Evolutionary conservation across 2,113 vertebrate genomes (phyloP).

Genomic region (Gorsachius goisagi): DNA sequence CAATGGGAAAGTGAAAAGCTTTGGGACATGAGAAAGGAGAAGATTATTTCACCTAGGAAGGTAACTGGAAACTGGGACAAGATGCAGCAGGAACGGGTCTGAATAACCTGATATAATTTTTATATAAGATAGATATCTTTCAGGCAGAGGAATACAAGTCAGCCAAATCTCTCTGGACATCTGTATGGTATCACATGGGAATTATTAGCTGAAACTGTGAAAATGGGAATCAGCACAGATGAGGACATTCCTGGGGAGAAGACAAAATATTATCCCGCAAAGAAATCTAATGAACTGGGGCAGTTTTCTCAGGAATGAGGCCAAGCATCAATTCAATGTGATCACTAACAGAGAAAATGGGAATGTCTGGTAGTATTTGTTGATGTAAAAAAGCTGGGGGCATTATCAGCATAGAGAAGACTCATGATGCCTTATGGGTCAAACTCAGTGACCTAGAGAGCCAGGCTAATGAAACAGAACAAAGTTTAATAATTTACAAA

Average conservation of each 20-base stretch:
- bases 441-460: background rate
- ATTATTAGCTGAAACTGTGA: background rate
- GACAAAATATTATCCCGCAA: background rate
- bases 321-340: background rate
- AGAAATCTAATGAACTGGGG: background rate
- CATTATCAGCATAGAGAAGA: background rate
- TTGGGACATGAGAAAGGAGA: background rate
- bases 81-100: background rate
- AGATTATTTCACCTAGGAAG: background rate
- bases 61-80: background rate
- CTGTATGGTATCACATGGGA: background rate
- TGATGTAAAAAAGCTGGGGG: background rate
- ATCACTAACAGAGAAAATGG: background rate
- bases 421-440: fast-evolving
- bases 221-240: background rate
- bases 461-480: background rate
- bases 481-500: background rate
- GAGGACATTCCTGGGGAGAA: background rate
- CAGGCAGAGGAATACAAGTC: background rate
- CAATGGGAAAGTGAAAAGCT: background rate
- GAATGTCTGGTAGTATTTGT: background rate
- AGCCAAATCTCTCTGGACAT: background rate
- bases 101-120: background rate
- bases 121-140: background rate
- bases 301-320: background rate